phyloP scores from a whole-genome alignment of 2,113 vertebrate species.

The Atherinomorus stipes region DNA sequence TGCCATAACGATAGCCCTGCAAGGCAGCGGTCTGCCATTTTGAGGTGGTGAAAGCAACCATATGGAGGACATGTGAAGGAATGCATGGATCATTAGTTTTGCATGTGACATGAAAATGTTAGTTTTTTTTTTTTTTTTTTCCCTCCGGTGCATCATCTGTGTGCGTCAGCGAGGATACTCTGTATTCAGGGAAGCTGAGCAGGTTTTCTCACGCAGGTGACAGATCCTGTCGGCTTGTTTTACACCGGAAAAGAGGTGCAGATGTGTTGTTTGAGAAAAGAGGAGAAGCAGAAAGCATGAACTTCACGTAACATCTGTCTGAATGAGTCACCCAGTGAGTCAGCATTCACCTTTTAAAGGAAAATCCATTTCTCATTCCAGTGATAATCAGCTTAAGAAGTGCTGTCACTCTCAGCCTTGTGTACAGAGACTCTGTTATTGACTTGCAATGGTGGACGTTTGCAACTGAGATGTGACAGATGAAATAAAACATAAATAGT shows the following conservation, averaged over 20 bases:
- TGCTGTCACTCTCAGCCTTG: background rate
- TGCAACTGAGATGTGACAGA: background rate
- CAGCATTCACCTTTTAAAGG: slow-evolving; percentile 2
- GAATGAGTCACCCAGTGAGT: slow-evolving; percentile 36
- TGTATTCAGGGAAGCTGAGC: slow-evolving; percentile 24
- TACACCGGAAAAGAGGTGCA: slow-evolving; percentile 6
- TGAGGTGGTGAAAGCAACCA: slow-evolving; percentile 48
- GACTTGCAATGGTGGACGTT: slow-evolving; percentile 10
- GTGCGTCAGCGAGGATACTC: slow-evolving; percentile 30
- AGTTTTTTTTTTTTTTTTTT: background rate
- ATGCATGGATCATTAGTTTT: background rate
- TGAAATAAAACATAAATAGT: background rate
- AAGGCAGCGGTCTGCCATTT: slow-evolving; percentile 43
- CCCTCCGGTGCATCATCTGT: slow-evolving; percentile 7
- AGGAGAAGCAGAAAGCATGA: slow-evolving; percentile 28
- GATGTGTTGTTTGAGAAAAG: slow-evolving; percentile 6
- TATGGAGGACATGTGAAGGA: slow-evolving; percentile 2
- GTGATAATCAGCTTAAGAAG: background rate
- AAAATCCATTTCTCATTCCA: background rate
- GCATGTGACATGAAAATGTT: slow-evolving; percentile 9
- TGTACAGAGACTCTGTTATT: background rate
- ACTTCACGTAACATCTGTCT: background rate
- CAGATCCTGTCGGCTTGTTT: slow-evolving; percentile 6
- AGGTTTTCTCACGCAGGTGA: slow-evolving; percentile 24
- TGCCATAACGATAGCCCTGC: slow-evolving; percentile 26